A percentile compares a stretch with the other conserved stretches of the same genome.
phyloP scores from a whole-genome alignment of 2,797 vertebrate genomes.

The Halcyon leucocephala region DNA sequence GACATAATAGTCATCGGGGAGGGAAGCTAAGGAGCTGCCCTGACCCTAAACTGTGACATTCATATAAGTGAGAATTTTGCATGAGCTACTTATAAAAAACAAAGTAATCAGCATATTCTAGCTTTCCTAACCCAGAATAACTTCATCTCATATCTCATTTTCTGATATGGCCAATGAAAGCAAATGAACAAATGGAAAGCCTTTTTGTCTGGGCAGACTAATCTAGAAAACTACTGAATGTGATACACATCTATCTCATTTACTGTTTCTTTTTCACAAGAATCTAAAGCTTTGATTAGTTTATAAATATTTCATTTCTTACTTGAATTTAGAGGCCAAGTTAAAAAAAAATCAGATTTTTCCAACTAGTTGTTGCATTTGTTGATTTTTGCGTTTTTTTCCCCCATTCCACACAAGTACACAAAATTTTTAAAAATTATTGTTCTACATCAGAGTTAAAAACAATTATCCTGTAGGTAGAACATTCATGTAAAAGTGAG shows the following conservation, averaged over 20 bases:
- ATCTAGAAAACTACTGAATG: neutral
- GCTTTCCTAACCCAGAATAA: neutral
- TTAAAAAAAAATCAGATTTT: neutral
- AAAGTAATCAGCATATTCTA: neutral
- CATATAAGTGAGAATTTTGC: neutral
- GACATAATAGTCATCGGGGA: no score
- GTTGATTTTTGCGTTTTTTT: fast-evolving
- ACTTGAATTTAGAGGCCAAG: neutral
- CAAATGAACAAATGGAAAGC: neutral
- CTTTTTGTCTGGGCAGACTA: neutral
- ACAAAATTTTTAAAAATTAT: neutral
- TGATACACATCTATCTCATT: neutral
- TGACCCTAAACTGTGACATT: no score
- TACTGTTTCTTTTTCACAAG: neutral
- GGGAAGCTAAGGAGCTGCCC: no score
- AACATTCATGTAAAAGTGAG: neutral
- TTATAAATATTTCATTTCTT: neutral
- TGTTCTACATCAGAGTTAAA: neutral
- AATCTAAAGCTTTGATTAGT: neutral
- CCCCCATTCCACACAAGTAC: neutral
- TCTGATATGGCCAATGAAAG: neutral
- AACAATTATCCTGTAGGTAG: neutral
- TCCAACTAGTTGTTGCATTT: neutral
- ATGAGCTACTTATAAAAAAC: neutral
- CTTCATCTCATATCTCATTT: neutral